phyloP scores from a whole-genome alignment of 1,140 invertebrate species.

The Magallana gigas region DNA sequence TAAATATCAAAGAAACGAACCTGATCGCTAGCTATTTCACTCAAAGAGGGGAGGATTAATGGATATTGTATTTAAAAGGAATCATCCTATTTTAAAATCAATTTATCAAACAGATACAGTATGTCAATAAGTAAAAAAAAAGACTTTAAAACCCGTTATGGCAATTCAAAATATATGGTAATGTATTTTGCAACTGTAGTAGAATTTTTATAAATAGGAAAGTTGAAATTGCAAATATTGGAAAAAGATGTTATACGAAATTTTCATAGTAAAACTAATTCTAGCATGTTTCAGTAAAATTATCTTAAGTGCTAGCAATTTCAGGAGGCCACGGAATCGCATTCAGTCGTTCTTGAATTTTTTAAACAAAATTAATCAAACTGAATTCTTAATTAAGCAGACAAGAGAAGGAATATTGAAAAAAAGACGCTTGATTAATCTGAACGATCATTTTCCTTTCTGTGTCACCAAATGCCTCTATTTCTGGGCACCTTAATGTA shows the following conservation, averaged over 20 bases:
- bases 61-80: constrained; percentile 20
- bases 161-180: too few relatives aligned
- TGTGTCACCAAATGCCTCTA: not conserved
- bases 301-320: not conserved
- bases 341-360: constrained; percentile 14
- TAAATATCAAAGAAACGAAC: constrained; percentile 28
- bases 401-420: not conserved
- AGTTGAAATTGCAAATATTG: too few relatives aligned
- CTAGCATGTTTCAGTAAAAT: not conserved
- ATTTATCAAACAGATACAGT: constrained; percentile 18
- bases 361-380: constrained; percentile 44
- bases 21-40: constrained; percentile 7
- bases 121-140: not conserved
- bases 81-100: constrained; percentile 35
- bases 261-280: too few relatives aligned
- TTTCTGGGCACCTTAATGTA: constrained; percentile 12
- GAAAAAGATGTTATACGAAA: too few relatives aligned
- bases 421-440: constrained; percentile 36
- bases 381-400: constrained; percentile 41
- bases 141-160: too few relatives aligned
- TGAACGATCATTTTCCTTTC: constrained; percentile 27
- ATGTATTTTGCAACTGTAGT: too few relatives aligned
- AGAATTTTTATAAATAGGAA: too few relatives aligned
- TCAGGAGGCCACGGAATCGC: not conserved
- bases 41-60: constrained; percentile 19